Percentiles rank a stretch among this genome's conserved stretches.
These are phyloP conservation scores for Plebejus melissa DNA, from an alignment of 2,888 invertebrate species.

Conservation along the genomic window DNA sequence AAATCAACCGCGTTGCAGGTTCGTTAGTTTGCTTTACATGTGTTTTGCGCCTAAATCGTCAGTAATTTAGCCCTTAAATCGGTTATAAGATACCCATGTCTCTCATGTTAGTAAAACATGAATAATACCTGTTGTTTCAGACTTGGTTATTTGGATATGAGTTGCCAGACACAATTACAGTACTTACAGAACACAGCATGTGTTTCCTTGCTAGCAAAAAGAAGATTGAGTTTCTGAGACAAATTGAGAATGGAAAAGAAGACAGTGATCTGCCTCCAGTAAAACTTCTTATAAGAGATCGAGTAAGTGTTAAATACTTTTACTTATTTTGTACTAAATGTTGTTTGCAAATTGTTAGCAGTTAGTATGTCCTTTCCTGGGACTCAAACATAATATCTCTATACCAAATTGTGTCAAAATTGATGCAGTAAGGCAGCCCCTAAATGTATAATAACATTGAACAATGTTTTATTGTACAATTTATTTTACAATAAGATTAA, in stretches of 20 bases:
- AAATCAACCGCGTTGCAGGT: constrained; percentile 97
- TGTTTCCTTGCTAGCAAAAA: constrained; percentile 97
- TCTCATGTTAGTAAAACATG: neutral
- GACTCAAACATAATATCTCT: too few species aligned
- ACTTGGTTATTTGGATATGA: constrained; percentile 99
- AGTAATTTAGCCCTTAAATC: neutral
- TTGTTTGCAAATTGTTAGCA: too few species aligned
- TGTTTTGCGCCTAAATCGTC: constrained; percentile 38
- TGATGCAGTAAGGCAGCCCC: too few species aligned
- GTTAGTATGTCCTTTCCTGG: too few species aligned
- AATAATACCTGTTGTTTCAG: constrained; percentile 57
- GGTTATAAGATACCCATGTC: neutral
- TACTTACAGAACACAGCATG: constrained; percentile 91
- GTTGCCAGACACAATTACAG: constrained; percentile 95
- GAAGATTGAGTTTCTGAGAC: constrained; percentile 97
- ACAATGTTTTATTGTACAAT: too few species aligned
- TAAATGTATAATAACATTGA: too few species aligned
- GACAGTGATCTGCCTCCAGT: constrained; percentile 89
- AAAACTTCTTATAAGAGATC: constrained; percentile 92
- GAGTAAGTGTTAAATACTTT: constrained; percentile 78
- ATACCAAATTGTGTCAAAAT: too few species aligned
- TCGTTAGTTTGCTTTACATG: constrained; percentile 45
- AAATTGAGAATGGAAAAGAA: constrained; percentile 91
- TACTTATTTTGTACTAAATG: too few species aligned
- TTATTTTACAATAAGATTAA: too few species aligned